Conservation (phyloP, 2,888 invertebrate species). For the Halocaridina rubra region DNA sequence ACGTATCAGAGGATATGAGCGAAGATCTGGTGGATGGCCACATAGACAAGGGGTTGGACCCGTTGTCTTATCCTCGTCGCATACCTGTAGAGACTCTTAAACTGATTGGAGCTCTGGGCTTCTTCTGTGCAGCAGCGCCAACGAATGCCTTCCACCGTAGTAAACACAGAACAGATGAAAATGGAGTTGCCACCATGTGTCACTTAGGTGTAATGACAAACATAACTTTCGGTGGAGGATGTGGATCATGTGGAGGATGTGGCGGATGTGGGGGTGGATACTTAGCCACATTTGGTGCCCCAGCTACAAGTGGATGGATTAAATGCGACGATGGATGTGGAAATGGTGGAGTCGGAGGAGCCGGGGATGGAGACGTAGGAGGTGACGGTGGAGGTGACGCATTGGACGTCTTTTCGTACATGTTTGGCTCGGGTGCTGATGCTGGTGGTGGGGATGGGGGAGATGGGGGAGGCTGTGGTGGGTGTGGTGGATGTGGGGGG, state of each 20-base stretch:
- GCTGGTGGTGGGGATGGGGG: slow-evolving; percentile 32
- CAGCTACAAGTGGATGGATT: background rate
- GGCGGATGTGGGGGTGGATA: slow-evolving; percentile 45
- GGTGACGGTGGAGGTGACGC: slow-evolving; percentile 26
- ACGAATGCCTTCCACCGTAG: slow-evolving; percentile 30
- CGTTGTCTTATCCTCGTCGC: slow-evolving; percentile 29
- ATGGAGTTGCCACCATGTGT: background rate
- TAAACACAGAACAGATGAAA: background rate
- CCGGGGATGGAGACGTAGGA: slow-evolving; percentile 19
- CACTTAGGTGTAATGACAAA: background rate
- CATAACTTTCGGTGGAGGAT: slow-evolving; percentile 21
- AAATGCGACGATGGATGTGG: background rate
- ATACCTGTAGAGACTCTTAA: slow-evolving; percentile 59
- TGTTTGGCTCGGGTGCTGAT: background rate
- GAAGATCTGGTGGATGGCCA: slow-evolving; percentile 31
- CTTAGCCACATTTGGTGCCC: slow-evolving; percentile 16
- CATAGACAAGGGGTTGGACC: background rate
- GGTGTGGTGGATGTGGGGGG: slow-evolving; percentile 48
- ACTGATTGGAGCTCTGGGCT: slow-evolving; percentile 54
- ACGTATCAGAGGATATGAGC: background rate
- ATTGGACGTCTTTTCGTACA: slow-evolving; percentile 10
- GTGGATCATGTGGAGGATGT: slow-evolving; percentile 43
- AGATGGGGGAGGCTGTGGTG: slow-evolving; percentile 39
- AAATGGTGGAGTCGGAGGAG: background rate
- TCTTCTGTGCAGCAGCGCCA: slow-evolving; percentile 59